Evolutionary conservation across 2,888 invertebrate species (phyloP), one percentile per base, ranked within the genome.

Genomic region (Trichacis sp.): DNA sequence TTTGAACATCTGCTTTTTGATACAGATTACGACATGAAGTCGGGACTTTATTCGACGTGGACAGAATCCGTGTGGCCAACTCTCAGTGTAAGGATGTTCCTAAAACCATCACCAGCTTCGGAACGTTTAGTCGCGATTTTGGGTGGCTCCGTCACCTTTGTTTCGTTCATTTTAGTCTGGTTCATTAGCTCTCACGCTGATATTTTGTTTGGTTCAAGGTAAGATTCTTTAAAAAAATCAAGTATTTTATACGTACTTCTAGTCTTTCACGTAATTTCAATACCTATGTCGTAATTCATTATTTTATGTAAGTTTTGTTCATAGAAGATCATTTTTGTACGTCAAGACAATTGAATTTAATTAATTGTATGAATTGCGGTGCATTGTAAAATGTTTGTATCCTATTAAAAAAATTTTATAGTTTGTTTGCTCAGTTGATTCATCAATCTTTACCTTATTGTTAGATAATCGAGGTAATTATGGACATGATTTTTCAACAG

Each of bases 21-120:
- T 81, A 18, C 72, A 93, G 93, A 88, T 76, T 94, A 94, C 78
- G 89, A 94, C 78, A 90, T 92, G 89, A 85, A 87, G 15, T 93
- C 93, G 0, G 91, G 91, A 11, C 71, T 87, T 73, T 96, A 91
- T 83, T 94, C 95, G 2, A 91, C 94, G 9, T 96, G 96, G 96
- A 91, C 94, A 15, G 96, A 96, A 87, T 95, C 95, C 0, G 89
- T 93, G 40, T 96, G 96, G 95, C 86, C 88, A 56, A 86, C 88
- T 55, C 87, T 94, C 73, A 89, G 88, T 73, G 90, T 93, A 63
- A 88, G 93, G 67, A 89, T 96, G 86, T 95, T 95, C 84, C 86
- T 96, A 59, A 87, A 89, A 74, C 92, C 95, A 47, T 87, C 92
- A 9, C 87, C 88, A 15, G 82, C 84, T 18, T 87, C 87, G 42